Evolutionary conservation across 2,797 vertebrate genomes (phyloP).

Genomic region (Syndactyla subalaris): DNA sequence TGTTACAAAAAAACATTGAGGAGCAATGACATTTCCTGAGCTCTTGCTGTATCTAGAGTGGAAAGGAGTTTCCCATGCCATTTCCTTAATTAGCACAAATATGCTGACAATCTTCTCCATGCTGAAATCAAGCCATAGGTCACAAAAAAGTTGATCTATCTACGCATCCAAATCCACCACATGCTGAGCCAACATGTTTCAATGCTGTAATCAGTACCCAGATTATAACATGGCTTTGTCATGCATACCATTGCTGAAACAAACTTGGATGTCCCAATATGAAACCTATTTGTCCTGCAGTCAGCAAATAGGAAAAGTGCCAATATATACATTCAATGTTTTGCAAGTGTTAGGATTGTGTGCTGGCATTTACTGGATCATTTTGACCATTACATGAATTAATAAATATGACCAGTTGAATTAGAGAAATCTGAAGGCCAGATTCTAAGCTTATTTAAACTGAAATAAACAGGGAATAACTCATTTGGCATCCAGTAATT

Average conservation of each 20-base stretch:
- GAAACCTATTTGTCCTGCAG: constrained; percentile 49
- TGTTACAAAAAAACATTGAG: background rate
- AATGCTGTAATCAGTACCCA: constrained; percentile 34
- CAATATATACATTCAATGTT: constrained; percentile 11
- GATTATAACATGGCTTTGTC: constrained; percentile 57
- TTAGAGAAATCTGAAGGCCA: constrained; percentile 9
- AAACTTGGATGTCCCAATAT: constrained; percentile 59
- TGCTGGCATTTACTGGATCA: constrained; percentile 6
- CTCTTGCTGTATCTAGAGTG: background rate
- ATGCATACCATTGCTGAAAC: constrained; percentile 51
- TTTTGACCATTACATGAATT: background rate
- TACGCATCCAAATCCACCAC: background rate
- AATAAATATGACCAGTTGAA: constrained; percentile 7
- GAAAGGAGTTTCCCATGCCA: constrained; percentile 22
- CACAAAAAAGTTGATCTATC: constrained; percentile 51
- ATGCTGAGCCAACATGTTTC: constrained; percentile 46
- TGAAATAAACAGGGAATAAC: constrained; percentile 19
- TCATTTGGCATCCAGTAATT: background rate
- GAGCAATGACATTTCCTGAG: constrained; percentile 9
- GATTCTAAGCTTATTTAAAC: background rate
- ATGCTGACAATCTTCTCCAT: constrained; percentile 39
- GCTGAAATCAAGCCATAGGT: constrained; percentile 53
- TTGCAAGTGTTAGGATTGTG: constrained; percentile 6
- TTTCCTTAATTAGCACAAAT: constrained; percentile 56
- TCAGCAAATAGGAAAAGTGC: constrained; percentile 44